These are phyloP conservation scores for Eledone cirrhosa DNA, from an alignment of 2,888 invertebrate genomes.

Conservation along the genomic window DNA sequence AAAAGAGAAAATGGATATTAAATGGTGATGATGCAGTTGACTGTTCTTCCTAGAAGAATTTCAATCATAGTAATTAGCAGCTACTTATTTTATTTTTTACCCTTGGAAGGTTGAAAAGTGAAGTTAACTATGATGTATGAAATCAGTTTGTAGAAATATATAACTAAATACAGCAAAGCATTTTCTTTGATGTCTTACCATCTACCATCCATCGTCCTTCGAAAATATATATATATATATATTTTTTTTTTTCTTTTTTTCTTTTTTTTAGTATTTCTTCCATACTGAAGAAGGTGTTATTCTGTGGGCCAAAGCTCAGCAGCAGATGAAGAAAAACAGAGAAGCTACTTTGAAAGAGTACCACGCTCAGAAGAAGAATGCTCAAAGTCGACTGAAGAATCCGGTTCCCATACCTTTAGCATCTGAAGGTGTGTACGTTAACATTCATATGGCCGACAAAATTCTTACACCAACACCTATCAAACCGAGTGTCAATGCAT, in stretches of 20 bases:
- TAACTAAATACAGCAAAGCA: too few species aligned
- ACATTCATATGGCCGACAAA: conserved; percentile 32
- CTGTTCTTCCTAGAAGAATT: too few species aligned
- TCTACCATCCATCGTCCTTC: too few species aligned
- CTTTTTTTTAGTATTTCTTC: conserved; percentile 54
- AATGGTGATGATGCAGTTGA: too few species aligned
- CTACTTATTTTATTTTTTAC: too few species aligned
- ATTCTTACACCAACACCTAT: conserved; percentile 50
- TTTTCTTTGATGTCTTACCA: too few species aligned
- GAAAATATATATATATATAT: background rate
- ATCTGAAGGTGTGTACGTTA: conserved; percentile 4
- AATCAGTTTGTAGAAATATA: too few species aligned
- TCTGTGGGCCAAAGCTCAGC: conserved; percentile 51
- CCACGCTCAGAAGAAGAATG: conserved; percentile 15
- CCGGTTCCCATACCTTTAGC: conserved; percentile 24
- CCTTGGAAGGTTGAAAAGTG: too few species aligned
- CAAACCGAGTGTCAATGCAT: conserved; percentile 25
- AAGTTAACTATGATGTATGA: too few species aligned
- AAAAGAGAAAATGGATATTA: too few species aligned
- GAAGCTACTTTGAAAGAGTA: conserved; percentile 30
- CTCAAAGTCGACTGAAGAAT: conserved; percentile 32
- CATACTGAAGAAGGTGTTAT: conserved; percentile 58
- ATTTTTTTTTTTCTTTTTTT: conserved; percentile 20
- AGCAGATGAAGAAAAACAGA: conserved; percentile 34
- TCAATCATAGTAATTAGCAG: too few species aligned